These are phyloP conservation scores for Oasisia sp. DNA, from an alignment of 2,888 invertebrate genomes.

Conservation along the genomic window DNA sequence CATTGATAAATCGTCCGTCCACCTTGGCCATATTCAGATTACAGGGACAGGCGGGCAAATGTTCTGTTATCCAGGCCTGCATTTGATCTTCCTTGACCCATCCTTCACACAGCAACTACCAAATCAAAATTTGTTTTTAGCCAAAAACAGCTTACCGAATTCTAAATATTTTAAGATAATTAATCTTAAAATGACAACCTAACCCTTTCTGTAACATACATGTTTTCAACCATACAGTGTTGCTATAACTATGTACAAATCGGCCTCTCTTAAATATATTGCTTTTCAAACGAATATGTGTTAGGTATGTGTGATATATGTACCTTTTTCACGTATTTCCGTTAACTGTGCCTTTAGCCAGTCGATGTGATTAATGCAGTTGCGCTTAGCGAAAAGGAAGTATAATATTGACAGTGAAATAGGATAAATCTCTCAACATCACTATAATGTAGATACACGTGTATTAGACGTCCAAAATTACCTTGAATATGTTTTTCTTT, in stretches of 20 bases:
- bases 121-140: not conserved
- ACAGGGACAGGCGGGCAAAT: not conserved
- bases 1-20: not conserved
- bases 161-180: not conserved
- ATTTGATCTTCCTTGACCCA: not conserved
- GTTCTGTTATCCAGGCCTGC: not conserved
- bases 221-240: not conserved
- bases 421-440: no score
- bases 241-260: not conserved
- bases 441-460: no score
- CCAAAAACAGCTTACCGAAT: not conserved
- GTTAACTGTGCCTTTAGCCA: no score
- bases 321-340: no score
- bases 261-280: not conserved
- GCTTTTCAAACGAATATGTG: not conserved
- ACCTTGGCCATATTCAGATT: not conserved
- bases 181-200: not conserved
- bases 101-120: not conserved
- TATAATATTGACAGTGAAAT: no score
- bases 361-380: no score
- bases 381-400: no score
- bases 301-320: no score
- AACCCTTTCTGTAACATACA: not conserved
- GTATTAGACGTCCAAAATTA: not conserved
- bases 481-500: not conserved